Conservation (phyloP, 2,797 vertebrate genomes). For the Gymnocypris eckloni region DNA sequence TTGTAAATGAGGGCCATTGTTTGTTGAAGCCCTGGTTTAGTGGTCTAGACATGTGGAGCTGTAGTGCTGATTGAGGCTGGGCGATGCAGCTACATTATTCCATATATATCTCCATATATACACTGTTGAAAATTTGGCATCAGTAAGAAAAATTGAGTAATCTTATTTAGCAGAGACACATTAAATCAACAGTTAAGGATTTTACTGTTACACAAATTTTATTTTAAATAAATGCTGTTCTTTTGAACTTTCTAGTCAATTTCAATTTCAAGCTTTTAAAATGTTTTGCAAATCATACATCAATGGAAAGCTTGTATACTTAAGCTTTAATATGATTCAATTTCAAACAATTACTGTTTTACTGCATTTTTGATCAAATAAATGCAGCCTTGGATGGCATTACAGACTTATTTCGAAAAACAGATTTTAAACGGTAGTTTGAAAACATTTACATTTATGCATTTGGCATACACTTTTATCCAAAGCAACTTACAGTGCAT, state of each 20-base stretch:
- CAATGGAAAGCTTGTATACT: no score
- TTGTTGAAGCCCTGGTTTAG: not conserved
- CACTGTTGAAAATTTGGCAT: not conserved
- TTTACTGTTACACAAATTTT: not conserved
- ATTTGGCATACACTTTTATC: not conserved
- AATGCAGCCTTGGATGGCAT: not conserved
- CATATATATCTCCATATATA: not conserved
- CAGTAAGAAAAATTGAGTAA: not conserved
- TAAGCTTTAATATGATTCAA: no score
- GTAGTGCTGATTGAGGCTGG: not conserved
- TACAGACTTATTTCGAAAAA: not conserved
- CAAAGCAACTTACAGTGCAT: not conserved
- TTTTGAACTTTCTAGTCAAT: not conserved
- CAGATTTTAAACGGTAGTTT: not conserved
- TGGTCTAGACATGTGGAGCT: conserved; percentile 1
- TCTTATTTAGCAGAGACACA: not conserved
- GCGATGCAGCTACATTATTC: not conserved
- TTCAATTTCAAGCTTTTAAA: no score
- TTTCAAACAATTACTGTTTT: no score
- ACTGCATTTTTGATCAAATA: not conserved
- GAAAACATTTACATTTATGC: not conserved
- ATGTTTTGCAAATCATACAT: not conserved
- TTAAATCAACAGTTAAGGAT: not conserved
- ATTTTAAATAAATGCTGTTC: not conserved
- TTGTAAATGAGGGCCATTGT: not conserved